Evolutionary conservation across 2,888 invertebrate genomes (phyloP).

Genomic region (Polymixis flavicincta): DNA sequence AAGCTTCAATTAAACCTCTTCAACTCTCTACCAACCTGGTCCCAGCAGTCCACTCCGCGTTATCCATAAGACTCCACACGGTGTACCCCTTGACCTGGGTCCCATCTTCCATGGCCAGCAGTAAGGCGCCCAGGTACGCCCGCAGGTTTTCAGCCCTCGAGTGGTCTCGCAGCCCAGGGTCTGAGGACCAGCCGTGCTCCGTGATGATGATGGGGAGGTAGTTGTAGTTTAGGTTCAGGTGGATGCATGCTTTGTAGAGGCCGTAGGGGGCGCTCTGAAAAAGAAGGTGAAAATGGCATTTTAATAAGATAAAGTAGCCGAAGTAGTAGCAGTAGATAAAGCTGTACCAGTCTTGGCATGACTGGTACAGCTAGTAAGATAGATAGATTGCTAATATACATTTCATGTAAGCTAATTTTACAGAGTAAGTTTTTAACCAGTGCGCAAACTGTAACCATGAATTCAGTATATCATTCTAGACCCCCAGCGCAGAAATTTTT

Average conservation of each 20-base stretch:
- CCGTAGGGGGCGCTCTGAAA: constrained; percentile 84
- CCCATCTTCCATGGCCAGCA: constrained; percentile 88
- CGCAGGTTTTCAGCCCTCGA: constrained; percentile 81
- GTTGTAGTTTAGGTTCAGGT: constrained; percentile 79
- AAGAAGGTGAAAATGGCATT: not conserved
- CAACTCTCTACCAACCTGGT: constrained; percentile 81
- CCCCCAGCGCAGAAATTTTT: no score
- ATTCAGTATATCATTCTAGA: no score
- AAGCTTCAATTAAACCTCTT: not conserved
- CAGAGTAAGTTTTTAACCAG: no score
- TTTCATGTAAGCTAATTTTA: no score
- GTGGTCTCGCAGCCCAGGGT: constrained; percentile 82
- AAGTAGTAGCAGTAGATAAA: no score
- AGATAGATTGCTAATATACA: no score
- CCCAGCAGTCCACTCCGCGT: constrained; percentile 92
- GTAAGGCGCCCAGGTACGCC: constrained; percentile 83
- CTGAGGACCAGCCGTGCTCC: constrained; percentile 91
- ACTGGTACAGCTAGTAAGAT: not conserved
- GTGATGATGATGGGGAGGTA: constrained; percentile 85
- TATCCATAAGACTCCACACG: constrained; percentile 92
- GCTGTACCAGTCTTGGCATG: no score
- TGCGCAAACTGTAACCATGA: no score
- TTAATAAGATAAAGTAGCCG: no score
- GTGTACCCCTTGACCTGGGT: constrained; percentile 89
- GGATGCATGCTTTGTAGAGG: constrained; percentile 78